Evolutionary conservation across 2,888 invertebrate genomes (phyloP), one percentile per base, ranked within the genome.

Genomic region (Tenthredo amoena): DNA sequence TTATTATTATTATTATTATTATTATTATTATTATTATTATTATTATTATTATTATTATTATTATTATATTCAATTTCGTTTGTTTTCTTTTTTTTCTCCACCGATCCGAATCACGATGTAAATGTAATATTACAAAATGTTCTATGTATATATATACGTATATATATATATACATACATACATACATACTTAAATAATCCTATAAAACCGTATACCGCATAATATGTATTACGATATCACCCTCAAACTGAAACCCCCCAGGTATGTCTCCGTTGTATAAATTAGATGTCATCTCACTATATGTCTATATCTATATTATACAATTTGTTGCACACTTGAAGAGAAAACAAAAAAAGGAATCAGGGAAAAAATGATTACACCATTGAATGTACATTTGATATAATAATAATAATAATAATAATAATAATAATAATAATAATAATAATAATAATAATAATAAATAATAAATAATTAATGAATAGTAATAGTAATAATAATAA

Each of bases 401-500:
- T 50, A 55, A 68, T 31, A 34, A 21, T 68, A 68, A 31, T 68
- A 68, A 34, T 34, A 34, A 68, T 68, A 31, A 15, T 55, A 50
- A 74, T 40, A 26, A 76, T 26, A 26, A 26, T 71, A 10, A 34
- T 71, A 76, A 31, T 76, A 47, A 76, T 72, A 31, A 31, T 15
- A 76, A 47, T 26, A 26, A 26, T 47, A 47, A 26, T 47, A 21
- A 76, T 76, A 50, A 50, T 15, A 76, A 50, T 47, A 34, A 50
- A 85, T 74, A 50, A 79, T 85, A 72, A 79, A 74, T 74, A 81
- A 85, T 85, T 26, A 26, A 26, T 26, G 26, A 55, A 47, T 37
- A 26, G 40, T 34, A 15, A 74, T 43, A 84, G 87, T 76, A 72
- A 87, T 85, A 83, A 86, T 84, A 2, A 18, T 50, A 21, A 21